These are phyloP conservation scores for Megaleporinus macrocephalus DNA, from an alignment of 2,113 vertebrate species.

Conservation along the genomic window DNA sequence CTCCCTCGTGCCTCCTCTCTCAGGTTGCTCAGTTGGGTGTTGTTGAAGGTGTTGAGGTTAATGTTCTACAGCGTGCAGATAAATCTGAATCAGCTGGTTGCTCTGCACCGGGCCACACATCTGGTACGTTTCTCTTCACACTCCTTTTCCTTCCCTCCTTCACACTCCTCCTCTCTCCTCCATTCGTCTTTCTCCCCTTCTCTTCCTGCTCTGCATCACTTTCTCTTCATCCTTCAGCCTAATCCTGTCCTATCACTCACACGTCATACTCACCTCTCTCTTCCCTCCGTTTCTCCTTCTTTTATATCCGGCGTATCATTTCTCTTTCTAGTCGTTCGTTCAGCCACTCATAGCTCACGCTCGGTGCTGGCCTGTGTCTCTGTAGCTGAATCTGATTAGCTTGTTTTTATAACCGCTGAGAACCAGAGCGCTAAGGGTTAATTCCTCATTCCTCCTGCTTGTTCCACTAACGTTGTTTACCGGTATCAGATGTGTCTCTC, in stretches of 20 bases:
- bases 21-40: slow-evolving; percentile 73
- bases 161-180: background rate
- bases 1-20: background rate
- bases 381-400: no score
- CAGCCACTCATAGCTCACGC: no score
- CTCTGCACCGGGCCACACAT: slow-evolving; percentile 67
- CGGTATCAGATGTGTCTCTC: no score
- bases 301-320: background rate
- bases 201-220: background rate
- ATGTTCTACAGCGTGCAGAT: slow-evolving; percentile 73
- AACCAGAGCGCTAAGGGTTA: no score
- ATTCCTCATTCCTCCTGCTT: no score
- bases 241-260: background rate
- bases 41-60: slow-evolving; percentile 71
- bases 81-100: slow-evolving; percentile 73
- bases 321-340: background rate
- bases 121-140: slow-evolving; percentile 61
- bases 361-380: no score
- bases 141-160: background rate
- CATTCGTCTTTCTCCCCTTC: no score
- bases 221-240: background rate
- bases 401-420: no score
- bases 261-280: background rate
- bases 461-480: no score
- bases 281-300: background rate